Base-by-base conservation (phyloP, 2,113 vertebrate genomes). In the Gopherus flavomarginatus region DNA sequence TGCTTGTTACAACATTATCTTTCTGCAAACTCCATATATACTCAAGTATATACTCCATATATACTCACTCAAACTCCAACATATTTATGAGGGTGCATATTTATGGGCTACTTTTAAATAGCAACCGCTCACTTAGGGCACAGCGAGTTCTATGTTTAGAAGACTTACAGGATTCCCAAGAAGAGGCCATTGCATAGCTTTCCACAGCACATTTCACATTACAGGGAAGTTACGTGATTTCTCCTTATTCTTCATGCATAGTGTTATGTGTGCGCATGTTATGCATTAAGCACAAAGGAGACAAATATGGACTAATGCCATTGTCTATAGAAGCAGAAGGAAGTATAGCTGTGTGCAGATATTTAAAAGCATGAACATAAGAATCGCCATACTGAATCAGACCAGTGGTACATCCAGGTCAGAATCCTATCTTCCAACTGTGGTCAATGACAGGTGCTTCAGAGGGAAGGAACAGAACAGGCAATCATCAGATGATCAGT, bases 11-110 rank as follows among this genome's bases (percentile, higher is more conserved):
- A 44, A 81, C 85, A 85, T 94, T 93, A 77, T 85, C 85, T 95
- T 92, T 95, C 87, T 92, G 89, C 62, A 50, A 53, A n/a, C 90
- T 44, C 93, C 81, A 90, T 31, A 77, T 90, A 92, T 92, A 94
- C 84, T 78, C 42, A 89, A 83, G 81, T 53, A 78, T 69, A 81
- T 42, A n/a, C 90, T 44, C 93, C 81, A 90, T 31, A 77, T 90
- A 92, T 92, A 94, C 84, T 78, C 42, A 81, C 42, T 42, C 42
- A 42, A 42, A 42, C 42, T 92, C 14, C 26, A 89, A 42, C 35
- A 49, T 49, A n/a, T 92, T 95, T 93, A 56, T 90, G 59, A 14
- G 35, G 38, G 44, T 72, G 85, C 38, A 94, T 81, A 81, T 96
- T 93, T 96, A 96, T 87, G 75, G 90, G 75, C 59, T 86, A 1